Percentiles rank a stretch among this genome's conserved stretches.
Conservation (phyloP, 2,888 invertebrate genomes). For the Tetanocera ferruginea region DNA sequence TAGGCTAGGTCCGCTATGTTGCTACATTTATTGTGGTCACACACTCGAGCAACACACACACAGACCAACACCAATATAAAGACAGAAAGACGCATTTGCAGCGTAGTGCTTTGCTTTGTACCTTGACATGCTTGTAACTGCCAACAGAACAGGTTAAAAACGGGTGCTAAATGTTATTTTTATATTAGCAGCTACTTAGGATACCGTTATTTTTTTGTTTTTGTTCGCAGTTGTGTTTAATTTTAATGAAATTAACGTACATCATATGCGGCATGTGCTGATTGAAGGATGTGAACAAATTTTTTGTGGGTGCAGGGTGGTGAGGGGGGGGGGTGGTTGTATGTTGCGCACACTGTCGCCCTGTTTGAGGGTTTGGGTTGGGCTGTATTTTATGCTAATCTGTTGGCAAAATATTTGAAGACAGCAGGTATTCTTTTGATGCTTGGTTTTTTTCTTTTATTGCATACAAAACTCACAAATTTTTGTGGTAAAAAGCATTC, state of each 20-base stretch:
- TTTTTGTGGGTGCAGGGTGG: neutral
- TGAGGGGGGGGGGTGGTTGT: neutral
- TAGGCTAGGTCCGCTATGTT: conserved; percentile 3
- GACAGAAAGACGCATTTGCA: neutral
- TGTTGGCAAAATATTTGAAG: conserved; percentile 39
- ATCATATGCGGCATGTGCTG: conserved; percentile 7
- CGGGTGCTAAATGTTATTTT: conserved; percentile 56
- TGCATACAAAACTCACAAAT: no score
- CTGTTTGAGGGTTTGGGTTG: neutral
- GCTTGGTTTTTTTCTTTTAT: neutral
- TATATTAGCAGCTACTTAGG: conserved; percentile 55
- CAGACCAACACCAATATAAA: neutral
- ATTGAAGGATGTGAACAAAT: conserved; percentile 13
- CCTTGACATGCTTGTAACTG: neutral
- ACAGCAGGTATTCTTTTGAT: conserved; percentile 37
- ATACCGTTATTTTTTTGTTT: conserved; percentile 54
- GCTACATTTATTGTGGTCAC: conserved; percentile 31
- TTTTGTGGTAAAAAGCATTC: no score
- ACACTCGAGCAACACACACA: neutral
- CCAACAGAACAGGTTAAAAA: neutral
- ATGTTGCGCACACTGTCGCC: no score
- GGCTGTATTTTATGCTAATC: conserved; percentile 29
- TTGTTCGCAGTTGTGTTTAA: conserved; percentile 64
- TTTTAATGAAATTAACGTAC: conserved; percentile 61
- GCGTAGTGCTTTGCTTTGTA: neutral